Percentiles rank a stretch among this genome's conserved stretches.
phyloP scores from a whole-genome alignment of 2,113 vertebrate genomes.

The Colossoma macropomum region DNA sequence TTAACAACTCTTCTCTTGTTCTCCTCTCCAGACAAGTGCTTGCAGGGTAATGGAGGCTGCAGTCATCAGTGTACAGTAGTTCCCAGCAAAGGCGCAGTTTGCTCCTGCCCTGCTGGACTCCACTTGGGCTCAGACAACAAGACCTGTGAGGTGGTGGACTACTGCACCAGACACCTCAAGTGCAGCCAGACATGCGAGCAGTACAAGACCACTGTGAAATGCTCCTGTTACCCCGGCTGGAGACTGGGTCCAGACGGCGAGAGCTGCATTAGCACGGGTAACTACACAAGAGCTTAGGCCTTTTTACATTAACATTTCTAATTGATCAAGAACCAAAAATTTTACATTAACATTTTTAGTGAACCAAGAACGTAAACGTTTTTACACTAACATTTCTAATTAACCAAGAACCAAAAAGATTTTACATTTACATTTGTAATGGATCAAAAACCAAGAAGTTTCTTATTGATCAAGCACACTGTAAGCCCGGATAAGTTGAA shows the following conservation, averaged over 20 bases:
- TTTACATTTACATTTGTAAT: too few relatives aligned
- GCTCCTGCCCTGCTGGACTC: slow-evolving; percentile 89
- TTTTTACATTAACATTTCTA: not conserved
- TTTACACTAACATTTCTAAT: too few relatives aligned
- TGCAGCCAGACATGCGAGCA: slow-evolving; percentile 97
- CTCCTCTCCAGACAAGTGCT: slow-evolving; percentile 84
- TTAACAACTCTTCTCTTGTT: not conserved
- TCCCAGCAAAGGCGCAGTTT: slow-evolving; percentile 90
- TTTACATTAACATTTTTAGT: too few relatives aligned
- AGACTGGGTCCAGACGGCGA: slow-evolving; percentile 87
- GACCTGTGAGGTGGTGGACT: slow-evolving; percentile 92
- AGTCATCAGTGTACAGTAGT: slow-evolving; percentile 93
- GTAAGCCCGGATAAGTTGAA: too few relatives aligned
- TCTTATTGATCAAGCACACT: too few relatives aligned
- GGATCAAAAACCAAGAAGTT: too few relatives aligned
- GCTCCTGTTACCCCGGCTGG: slow-evolving; percentile 96
- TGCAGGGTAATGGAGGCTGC: slow-evolving; percentile 92
- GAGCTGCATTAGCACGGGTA: slow-evolving; percentile 90
- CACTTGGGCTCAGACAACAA: slow-evolving; percentile 87
- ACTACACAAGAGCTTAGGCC: not conserved
- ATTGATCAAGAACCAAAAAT: too few relatives aligned
- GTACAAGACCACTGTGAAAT: slow-evolving; percentile 93
- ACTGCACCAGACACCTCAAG: slow-evolving; percentile 88
- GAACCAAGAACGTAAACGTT: too few relatives aligned
- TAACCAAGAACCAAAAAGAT: too few relatives aligned